phyloP scores from a whole-genome alignment of 2,113 vertebrate genomes.

The Actenoides lindsayi region DNA sequence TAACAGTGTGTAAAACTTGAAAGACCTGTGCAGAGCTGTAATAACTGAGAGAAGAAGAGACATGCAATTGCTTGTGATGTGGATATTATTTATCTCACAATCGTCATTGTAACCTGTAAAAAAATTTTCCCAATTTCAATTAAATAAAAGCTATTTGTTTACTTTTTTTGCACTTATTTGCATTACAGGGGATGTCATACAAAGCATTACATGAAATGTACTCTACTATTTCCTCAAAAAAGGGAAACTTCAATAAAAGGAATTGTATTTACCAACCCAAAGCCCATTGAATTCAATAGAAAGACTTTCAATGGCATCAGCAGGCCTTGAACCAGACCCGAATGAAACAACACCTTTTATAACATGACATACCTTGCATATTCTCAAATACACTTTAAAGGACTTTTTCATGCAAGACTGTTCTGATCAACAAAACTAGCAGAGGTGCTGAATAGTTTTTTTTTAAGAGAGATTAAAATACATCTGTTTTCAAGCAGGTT shows the following conservation, averaged over 20 bases:
- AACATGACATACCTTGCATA: background rate
- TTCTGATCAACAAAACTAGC: background rate
- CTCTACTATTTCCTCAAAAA: background rate
- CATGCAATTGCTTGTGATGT: background rate
- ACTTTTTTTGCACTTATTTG: background rate
- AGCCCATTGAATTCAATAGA: background rate
- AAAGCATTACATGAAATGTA: background rate
- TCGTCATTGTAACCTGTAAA: background rate
- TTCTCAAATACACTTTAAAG: background rate
- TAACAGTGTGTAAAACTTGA: background rate
- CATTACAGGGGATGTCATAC: background rate
- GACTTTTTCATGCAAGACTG: background rate
- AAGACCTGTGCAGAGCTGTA: background rate
- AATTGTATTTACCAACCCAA: background rate
- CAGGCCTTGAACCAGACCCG: background rate
- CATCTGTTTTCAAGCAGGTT: background rate
- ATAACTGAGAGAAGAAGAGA: background rate
- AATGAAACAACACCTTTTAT: background rate
- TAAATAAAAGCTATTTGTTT: slow-evolving; percentile 64
- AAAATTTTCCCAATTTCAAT: background rate
- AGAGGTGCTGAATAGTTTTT: background rate
- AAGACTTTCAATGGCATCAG: background rate
- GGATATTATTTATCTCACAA: background rate
- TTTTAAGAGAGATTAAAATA: background rate
- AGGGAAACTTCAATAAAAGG: background rate